Conservation (phyloP, 2,888 invertebrate species). For the Caradrina clavipalpis region DNA sequence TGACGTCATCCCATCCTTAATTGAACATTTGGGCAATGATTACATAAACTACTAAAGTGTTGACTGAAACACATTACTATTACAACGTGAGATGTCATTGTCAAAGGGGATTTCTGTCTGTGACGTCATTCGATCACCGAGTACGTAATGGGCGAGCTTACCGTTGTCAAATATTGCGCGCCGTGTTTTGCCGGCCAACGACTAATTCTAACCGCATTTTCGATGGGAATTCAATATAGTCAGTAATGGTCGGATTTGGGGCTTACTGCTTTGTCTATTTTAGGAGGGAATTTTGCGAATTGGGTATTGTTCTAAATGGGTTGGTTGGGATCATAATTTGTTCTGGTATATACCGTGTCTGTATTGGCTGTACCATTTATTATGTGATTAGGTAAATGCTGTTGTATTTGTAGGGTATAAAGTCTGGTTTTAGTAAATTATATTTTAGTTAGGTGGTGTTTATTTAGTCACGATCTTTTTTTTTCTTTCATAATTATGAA, state of each 20-base stretch:
- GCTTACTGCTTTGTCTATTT: constrained; percentile 55
- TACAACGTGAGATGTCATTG: constrained; percentile 57
- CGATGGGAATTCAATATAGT: constrained; percentile 53
- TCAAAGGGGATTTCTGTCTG: constrained; percentile 49
- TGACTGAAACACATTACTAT: constrained; percentile 40
- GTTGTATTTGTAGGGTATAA: neutral
- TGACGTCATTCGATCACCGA: constrained; percentile 53
- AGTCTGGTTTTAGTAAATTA: neutral
- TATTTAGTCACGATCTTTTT: neutral
- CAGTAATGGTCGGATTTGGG: constrained; percentile 49
- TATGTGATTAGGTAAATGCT: neutral
- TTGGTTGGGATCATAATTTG: constrained; percentile 39
- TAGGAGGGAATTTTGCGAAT: constrained; percentile 30
- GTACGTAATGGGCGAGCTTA: constrained; percentile 44
- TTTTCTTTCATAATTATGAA: too few relatives aligned
- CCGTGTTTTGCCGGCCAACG: constrained; percentile 40
- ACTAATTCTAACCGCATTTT: constrained; percentile 58
- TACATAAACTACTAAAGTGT: constrained; percentile 28
- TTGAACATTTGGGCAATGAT: constrained; percentile 25
- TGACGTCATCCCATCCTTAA: constrained; percentile 29
- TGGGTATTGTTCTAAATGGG: constrained; percentile 37
- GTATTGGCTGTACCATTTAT: constrained; percentile 15
- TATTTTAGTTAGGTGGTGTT: neutral
- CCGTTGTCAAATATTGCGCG: constrained; percentile 44
- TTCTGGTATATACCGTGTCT: constrained; percentile 8